phyloP scores from a whole-genome alignment of 2,113 vertebrate species.

The Lophura nycthemera region DNA sequence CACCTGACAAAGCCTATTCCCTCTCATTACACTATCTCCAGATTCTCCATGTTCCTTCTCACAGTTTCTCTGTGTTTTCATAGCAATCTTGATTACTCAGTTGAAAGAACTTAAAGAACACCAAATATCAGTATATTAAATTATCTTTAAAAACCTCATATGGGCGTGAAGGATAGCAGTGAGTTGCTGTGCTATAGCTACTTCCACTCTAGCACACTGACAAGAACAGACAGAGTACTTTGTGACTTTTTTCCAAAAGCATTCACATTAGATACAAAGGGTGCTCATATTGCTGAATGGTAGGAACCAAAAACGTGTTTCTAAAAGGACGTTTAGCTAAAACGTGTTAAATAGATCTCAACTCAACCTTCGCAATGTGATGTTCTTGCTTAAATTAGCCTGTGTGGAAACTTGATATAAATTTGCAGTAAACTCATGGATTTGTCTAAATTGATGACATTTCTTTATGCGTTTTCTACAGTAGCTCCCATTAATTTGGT shows the following conservation, averaged over 20 bases:
- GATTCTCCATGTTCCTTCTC: neutral
- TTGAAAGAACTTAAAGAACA: neutral
- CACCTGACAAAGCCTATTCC: neutral
- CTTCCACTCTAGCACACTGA: neutral
- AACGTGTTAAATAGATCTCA: neutral
- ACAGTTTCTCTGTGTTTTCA: neutral
- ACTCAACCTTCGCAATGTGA: neutral
- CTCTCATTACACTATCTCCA: neutral
- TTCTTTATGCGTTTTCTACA: constrained; percentile 5
- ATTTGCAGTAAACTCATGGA: neutral
- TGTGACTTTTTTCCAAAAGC: neutral
- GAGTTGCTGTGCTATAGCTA: neutral
- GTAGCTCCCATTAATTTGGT: constrained; percentile 5
- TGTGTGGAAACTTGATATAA: neutral
- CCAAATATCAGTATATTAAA: neutral
- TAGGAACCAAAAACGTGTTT: neutral
- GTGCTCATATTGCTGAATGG: neutral
- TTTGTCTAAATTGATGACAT: neutral
- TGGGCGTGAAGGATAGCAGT: neutral
- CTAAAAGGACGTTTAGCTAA: neutral
- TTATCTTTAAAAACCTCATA: neutral
- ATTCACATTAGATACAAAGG: neutral
- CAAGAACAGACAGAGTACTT: neutral
- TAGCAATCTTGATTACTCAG: neutral
- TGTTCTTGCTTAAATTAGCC: neutral